Evolutionary conservation across 2,888 invertebrate genomes (phyloP).

Genomic region (Chymomyza amoena): DNA sequence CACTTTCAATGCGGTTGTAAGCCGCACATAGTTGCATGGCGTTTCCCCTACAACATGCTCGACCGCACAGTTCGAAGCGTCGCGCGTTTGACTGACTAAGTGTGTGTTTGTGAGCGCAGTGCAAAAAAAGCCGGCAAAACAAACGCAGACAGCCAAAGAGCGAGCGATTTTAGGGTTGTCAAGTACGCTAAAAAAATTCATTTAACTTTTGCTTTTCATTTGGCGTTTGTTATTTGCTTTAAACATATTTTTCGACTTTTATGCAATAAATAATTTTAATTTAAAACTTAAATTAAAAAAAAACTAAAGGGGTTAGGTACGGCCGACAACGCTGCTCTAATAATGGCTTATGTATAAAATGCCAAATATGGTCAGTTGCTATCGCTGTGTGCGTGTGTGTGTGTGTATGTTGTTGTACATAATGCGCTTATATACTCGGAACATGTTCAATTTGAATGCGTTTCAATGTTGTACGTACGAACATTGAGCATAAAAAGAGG

Average conservation of each 20-base stretch:
- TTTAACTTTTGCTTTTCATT: constrained; percentile 29
- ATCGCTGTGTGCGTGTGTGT: not conserved
- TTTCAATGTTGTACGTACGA: constrained; percentile 46
- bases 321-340: too few species aligned
- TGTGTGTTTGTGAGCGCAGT: constrained; percentile 1
- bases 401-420: not conserved
- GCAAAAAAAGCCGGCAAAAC: constrained; percentile 61
- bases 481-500: constrained; percentile 12
- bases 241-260: too few species aligned
- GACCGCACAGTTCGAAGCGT: constrained; percentile 9
- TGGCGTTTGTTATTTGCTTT: not conserved
- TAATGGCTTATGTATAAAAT: too few species aligned
- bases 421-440: not conserved
- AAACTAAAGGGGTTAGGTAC: too few species aligned
- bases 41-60: constrained; percentile 63
- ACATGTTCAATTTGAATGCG: constrained; percentile 32
- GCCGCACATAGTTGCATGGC: constrained; percentile 27
- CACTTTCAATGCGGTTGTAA: constrained; percentile 62
- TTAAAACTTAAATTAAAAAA: too few species aligned
- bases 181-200: constrained; percentile 4
- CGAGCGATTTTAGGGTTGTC: constrained; percentile 46
- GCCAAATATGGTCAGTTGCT: too few species aligned
- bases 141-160: constrained; percentile 39
- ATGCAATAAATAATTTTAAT: too few species aligned
- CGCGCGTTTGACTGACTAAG: not conserved